These are phyloP conservation scores for Lycophotia porphyrea DNA, from an alignment of 2,888 invertebrate species.

Conservation along the genomic window DNA sequence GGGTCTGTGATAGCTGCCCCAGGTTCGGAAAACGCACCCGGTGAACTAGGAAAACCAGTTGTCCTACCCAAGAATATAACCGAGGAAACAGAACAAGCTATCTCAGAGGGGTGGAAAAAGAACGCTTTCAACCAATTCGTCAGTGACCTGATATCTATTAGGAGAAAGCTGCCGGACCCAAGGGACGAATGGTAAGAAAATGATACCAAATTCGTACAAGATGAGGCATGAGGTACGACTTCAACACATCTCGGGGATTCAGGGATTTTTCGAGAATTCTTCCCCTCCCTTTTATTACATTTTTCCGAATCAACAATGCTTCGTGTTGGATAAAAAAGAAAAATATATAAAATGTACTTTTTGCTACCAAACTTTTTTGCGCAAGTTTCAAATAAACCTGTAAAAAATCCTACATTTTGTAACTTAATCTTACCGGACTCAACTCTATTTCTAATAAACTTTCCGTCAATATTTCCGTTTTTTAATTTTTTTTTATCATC, in stretches of 20 bases:
- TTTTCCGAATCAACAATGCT: conserved; percentile 36
- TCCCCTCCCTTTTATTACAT: conserved; percentile 46
- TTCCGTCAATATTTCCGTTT: conserved; percentile 6
- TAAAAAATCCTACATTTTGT: too few species aligned
- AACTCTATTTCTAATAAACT: conserved; percentile 54
- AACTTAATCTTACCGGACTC: conserved; percentile 32
- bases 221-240: conserved; percentile 68
- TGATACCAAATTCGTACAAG: conserved; percentile 64
- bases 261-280: conserved; percentile 55
- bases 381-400: conserved; percentile 14
- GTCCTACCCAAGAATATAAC: conserved; percentile 96
- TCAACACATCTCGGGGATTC: conserved; percentile 62
- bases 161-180: conserved; percentile 97
- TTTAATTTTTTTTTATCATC: too few species aligned
- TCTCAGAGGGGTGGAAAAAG: conserved; percentile 98
- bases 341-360: background rate
- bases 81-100: conserved; percentile 95
- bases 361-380: background rate
- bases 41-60: conserved; percentile 98
- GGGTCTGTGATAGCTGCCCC: conserved; percentile 92
- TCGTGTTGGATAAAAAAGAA: conserved; percentile 24
- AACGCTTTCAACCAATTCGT: conserved; percentile 99
- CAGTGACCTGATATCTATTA: conserved; percentile 98
- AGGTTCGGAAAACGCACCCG: conserved; percentile 91
- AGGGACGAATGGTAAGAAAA: conserved; percentile 96